Percentiles rank a stretch among this genome's conserved stretches.
Evolutionary conservation across 2,888 invertebrate species (phyloP).

Genomic region (Tillus elongatus): DNA sequence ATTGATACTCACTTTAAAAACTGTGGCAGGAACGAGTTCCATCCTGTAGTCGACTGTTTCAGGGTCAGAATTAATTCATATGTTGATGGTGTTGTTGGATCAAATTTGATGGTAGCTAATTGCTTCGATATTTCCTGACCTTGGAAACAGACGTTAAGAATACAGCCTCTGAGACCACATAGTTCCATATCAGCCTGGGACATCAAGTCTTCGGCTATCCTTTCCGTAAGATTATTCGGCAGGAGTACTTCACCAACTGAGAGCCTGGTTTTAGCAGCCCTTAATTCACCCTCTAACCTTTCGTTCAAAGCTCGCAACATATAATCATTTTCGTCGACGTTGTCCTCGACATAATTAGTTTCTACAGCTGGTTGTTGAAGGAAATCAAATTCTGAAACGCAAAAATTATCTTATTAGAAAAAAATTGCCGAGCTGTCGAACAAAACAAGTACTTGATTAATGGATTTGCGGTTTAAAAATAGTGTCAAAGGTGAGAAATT

Average conservation of each 20-base stretch:
- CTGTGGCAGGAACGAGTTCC: constrained; percentile 78
- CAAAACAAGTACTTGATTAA: no score
- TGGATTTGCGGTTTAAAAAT: no score
- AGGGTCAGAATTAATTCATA: constrained; percentile 82
- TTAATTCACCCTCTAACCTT: constrained; percentile 66
- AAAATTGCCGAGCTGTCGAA: no score
- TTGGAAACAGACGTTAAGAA: constrained; percentile 72
- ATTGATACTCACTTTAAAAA: constrained; percentile 69
- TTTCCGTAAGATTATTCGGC: constrained; percentile 68
- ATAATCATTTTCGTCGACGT: constrained; percentile 41
- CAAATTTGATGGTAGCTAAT: constrained; percentile 73
- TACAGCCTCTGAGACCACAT: constrained; percentile 79
- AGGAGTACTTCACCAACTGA: constrained; percentile 75
- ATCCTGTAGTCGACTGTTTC: constrained; percentile 72
- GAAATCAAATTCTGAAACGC: no score
- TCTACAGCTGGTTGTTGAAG: no score
- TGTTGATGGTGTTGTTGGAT: constrained; percentile 76
- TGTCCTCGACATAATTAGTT: no score
- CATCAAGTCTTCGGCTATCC: constrained; percentile 68
- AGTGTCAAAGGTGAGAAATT: no score
- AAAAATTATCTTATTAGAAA: no score
- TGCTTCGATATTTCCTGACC: constrained; percentile 56
- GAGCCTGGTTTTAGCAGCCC: constrained; percentile 69
- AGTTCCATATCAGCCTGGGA: constrained; percentile 77
- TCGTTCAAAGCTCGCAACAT: constrained; percentile 62